Base-by-base conservation (phyloP, 2,113 vertebrate species). In the Galeopterus variegatus region DNA sequence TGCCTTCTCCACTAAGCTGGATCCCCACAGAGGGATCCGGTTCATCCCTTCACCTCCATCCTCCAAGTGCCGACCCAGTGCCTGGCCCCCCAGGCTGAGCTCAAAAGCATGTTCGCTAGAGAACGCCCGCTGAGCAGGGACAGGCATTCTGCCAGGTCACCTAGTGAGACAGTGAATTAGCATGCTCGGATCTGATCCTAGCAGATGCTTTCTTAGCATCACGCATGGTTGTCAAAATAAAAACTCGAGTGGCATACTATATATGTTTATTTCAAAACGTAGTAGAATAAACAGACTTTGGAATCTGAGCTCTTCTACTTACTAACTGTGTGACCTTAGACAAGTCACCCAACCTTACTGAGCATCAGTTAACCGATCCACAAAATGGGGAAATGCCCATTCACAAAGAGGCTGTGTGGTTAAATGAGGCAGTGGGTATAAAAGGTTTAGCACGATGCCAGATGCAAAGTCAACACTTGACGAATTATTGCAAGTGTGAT, bases 401-500 rank as follows among this genome's bases (percentile, higher is more conserved):
- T 18, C 33, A 18, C 41, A 73, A 54, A 31, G 58, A 1, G 48
- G 77, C 4, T 13, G 8, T 36, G 23, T 17, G n/a, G 24, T 50
- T n/a, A 24, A 33, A 17, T 18, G 15, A 36, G 11, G 31, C 5
- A 19, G 76, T 0, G 1, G 60, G 31, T n/a, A 31, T 0, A 13
- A 2, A 75, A 45, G 13, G 10, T 8, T 45, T 41, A 36, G 69
- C 8, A 5, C 1, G 28, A 58, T 4, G 36, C 12, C 45, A 31
- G 5, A 45, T 15, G 8, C 21, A 1, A 0, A 0, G 28, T 48
- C 21, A 15, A 19, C 33, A 45, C 11, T 3, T 3, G 12, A 64
- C 24, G 19, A 23, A 31, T 0, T 17, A 26, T 5, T 62, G 23
- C 2, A 50, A 41, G 10, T 3, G 33, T 6, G 23, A 6, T 0